Evolutionary conservation across 2,888 invertebrate genomes (phyloP), one percentile per base, ranked within the genome.

Genomic region (Sesia bembeciformis): DNA sequence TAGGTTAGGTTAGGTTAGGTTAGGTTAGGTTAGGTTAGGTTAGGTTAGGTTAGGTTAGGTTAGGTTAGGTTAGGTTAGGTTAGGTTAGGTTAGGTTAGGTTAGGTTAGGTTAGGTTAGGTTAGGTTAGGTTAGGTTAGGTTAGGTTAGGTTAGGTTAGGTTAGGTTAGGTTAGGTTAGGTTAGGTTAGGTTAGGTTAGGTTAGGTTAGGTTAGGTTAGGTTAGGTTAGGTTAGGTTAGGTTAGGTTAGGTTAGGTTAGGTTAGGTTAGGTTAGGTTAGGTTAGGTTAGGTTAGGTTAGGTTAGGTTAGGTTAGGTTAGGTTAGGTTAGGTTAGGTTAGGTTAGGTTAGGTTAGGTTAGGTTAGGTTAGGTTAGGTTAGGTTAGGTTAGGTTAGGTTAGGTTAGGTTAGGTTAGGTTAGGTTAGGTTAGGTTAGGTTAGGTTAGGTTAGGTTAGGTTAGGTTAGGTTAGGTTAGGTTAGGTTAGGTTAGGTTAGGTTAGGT

Each of bases 401-500:
- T 41, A 41, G 41, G 41, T 41, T 41, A 41, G 41, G 41, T 41
- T 41, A 41, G 41, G 41, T 41, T 41, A 41, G 41, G 41, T 41
- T 41, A 41, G 41, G 41, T 41, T 41, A 41, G 41, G 41, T 41
- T 41, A 41, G 41, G 41, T 41, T 41, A 41, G 41, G 41, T 41
- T 41, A 41, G 41, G 41, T 41, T 41, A 41, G 41, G 41, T 41
- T 41, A 41, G 41, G 41, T 41, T 41, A 41, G 41, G 41, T 41
- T 41, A 41, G 41, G 41, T 41, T 41, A 41, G 41, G 41, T 41
- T 41, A 41, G 41, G 41, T 41, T 41, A 41, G 41, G 41, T 57
- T 57, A 57, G 57, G 57, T 57, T 57, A 57, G 57, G 57, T 57
- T 57, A 57, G 57, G 57, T 57, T 57, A 57, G 57, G 57, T 57